Evolutionary conservation across 2,113 vertebrate genomes (phyloP).

Genomic region (Tylochromis polylepis): DNA sequence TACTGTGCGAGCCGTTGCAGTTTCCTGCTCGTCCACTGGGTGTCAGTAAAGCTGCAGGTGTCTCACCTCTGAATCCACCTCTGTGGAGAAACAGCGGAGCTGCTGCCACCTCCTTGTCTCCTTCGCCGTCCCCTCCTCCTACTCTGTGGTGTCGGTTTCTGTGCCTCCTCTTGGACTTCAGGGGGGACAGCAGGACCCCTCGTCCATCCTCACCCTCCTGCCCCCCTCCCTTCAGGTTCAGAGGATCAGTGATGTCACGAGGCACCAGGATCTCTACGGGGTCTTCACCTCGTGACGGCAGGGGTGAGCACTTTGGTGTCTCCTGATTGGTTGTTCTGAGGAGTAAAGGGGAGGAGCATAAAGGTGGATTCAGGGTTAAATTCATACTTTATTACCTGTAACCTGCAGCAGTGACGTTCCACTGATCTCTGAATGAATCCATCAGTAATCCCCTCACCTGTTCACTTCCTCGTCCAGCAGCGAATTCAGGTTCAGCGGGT

Average conservation of each 20-base stretch:
- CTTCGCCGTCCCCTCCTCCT: neutral
- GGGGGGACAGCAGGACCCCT: constrained; percentile 72
- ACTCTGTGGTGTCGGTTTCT: constrained; percentile 73
- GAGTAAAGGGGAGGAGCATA: neutral
- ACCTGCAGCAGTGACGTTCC: accelerated
- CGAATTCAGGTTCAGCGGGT: constrained; percentile 91
- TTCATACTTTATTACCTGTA: neutral
- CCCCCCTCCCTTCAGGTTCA: constrained; percentile 79
- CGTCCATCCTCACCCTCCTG: constrained; percentile 48
- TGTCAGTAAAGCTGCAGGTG: neutral
- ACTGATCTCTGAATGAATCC: accelerated
- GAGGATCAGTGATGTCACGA: constrained; percentile 87
- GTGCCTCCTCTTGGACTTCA: constrained; percentile 77
- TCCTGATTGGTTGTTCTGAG: constrained; percentile 78
- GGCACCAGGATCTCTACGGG: constrained; percentile 90
- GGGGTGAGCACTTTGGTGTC: constrained; percentile 85
- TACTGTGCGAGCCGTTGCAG: neutral
- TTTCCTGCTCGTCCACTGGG: neutral
- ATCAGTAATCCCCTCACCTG: constrained; percentile 37
- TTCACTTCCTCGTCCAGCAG: constrained; percentile 88
- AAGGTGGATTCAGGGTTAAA: neutral
- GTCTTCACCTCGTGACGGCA: constrained; percentile 78
- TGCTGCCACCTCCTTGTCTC: neutral
- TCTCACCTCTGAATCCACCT: constrained; percentile 20
- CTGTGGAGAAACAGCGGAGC: constrained; percentile 17